Percentiles rank a stretch among this genome's conserved stretches.
phyloP scores from a whole-genome alignment of 2,113 vertebrate genomes.

The Trochalopteron elliotii region DNA sequence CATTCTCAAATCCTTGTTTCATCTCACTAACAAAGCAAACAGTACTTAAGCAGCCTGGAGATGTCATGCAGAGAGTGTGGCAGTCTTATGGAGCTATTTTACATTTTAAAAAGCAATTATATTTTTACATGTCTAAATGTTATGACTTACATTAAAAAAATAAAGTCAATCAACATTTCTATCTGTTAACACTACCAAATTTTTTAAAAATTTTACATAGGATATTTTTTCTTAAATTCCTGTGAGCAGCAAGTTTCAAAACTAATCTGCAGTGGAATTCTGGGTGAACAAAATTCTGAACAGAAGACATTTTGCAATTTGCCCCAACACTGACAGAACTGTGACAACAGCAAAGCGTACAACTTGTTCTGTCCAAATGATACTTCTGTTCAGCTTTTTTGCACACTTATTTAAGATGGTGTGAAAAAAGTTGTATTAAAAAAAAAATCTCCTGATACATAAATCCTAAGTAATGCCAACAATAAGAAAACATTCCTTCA shows the following conservation, averaged over 20 bases:
- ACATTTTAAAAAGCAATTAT: not conserved
- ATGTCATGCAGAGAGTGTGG: not conserved
- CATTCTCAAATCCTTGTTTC: not conserved
- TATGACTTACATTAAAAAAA: slow-evolving; percentile 13
- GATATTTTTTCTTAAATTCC: not conserved
- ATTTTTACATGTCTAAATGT: slow-evolving; percentile 10
- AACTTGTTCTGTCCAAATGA: not conserved
- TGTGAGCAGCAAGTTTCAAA: not conserved
- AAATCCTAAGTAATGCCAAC: not conserved
- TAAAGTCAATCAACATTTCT: not conserved
- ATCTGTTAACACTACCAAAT: not conserved
- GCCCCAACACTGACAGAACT: not conserved
- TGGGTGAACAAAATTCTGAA: not conserved
- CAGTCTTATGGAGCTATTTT: slow-evolving; percentile 1
- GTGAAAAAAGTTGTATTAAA: not conserved
- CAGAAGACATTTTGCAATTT: not conserved
- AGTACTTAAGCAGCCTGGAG: not conserved
- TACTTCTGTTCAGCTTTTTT: not conserved
- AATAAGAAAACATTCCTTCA: not conserved
- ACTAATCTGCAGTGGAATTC: not conserved
- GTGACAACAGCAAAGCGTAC: not conserved
- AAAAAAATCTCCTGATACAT: not conserved
- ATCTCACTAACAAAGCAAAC: not conserved
- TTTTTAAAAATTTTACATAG: not conserved
- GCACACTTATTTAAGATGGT: not conserved